Evolutionary conservation across 2,888 invertebrate species (phyloP), one percentile per base, ranked within the genome.

Genomic region (Uropetala carovei): DNA sequence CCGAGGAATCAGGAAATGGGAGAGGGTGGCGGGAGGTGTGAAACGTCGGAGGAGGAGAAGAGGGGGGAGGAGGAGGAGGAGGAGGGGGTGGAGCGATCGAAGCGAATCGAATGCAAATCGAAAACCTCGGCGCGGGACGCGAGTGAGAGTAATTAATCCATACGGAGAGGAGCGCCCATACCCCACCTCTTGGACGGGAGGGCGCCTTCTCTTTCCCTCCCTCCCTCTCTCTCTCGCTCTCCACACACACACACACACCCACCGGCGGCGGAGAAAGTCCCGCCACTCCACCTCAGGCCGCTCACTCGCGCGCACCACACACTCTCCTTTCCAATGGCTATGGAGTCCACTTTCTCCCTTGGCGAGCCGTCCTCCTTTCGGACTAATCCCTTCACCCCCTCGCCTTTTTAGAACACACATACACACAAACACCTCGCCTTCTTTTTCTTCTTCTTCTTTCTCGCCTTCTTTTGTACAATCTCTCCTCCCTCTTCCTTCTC

Each of bases 281-380:
- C 27, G 8, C 27, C 84, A n/a, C 43, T 57, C n/a, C 57, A 27
- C 27, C 8, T 11, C 58, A 22, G 27, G 58, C 57, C 83, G n/a
- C 83, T 83, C 83, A 83, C 83, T 83, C 57, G 56, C 83, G 9
- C n/a, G 18, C 18, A 18, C 83, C 81, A 27, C 11, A 27, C 11
- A 22, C 75, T 27, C 75, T 83, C 83, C 85, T 59, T 27, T n/a
- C 58, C 85, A 58, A 22, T 22, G 57, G 85, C 85, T 60, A 30
- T 16, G 59, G 22, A 58, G 64, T 86, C 86, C 60, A 86, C 89
- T 89, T 89, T 89, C 89, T 89, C 89, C 64, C 64, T 89, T 58
- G 64, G 10, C 85, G n/a, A 56, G 18, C 82, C 82, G 83, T 43
- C 57, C 22, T 56, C 58, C 43, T 18, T 27, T 59, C 22, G 83